Percentiles rank a stretch among this genome's conserved stretches.
phyloP scores from a whole-genome alignment of 2,113 vertebrate genomes.

The Xenopus laevis region DNA sequence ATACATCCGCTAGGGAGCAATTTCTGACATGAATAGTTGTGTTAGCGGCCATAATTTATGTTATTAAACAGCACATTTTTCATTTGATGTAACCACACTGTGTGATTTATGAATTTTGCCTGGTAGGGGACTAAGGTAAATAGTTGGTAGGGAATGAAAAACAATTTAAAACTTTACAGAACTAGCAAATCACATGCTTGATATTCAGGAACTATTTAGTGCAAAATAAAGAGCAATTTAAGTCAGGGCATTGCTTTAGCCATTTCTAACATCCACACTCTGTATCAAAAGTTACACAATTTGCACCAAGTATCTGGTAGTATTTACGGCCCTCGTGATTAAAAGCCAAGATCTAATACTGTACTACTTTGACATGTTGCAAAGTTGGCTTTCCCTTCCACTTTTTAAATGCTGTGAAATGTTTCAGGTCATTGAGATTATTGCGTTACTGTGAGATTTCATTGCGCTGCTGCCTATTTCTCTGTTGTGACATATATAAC shows the following conservation, averaged over 20 bases:
- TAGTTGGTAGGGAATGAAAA: conserved; percentile 26
- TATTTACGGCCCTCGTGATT: no score
- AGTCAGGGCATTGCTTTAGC: neutral
- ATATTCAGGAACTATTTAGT: neutral
- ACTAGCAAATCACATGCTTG: neutral
- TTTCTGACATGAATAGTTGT: conserved; percentile 40
- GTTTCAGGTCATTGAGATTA: no score
- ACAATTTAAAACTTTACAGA: conserved; percentile 18
- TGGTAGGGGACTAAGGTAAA: conserved; percentile 18
- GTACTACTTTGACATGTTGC: no score
- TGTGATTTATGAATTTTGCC: conserved; percentile 37
- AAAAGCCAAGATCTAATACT: no score
- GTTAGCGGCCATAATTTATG: conserved; percentile 40
- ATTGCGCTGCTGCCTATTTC: no score
- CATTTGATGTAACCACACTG: conserved; percentile 42
- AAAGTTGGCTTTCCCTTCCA: no score
- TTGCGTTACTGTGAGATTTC: no score
- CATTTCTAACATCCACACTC: neutral
- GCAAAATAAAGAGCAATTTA: neutral
- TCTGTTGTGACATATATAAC: no score
- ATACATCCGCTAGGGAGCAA: conserved; percentile 27
- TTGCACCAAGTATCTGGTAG: no score
- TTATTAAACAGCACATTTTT: conserved; percentile 44
- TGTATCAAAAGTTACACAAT: no score
- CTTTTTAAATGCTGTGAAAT: no score